Conservation (phyloP, 2,797 vertebrate species). For the Aythya fuligula region DNA sequence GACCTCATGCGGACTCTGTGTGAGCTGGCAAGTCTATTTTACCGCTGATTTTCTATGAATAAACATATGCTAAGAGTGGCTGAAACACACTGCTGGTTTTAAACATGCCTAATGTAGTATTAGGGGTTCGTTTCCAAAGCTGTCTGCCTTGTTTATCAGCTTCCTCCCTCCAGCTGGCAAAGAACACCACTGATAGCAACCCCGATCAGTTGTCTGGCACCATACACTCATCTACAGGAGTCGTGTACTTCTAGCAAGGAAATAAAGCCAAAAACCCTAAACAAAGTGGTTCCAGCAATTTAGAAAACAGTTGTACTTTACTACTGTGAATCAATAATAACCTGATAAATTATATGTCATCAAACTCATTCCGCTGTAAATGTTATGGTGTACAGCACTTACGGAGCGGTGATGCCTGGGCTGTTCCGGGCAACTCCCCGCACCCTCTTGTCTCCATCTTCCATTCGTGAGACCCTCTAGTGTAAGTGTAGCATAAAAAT, state of each 20-base stretch:
- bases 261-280: constrained; percentile 41
- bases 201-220: background rate
- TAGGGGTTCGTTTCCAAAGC: constrained; percentile 64
- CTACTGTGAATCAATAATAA: constrained; percentile 56
- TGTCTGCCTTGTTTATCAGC: constrained; percentile 64
- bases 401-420: background rate
- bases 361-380: constrained; percentile 19
- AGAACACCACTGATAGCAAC: constrained; percentile 47
- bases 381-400: background rate
- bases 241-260: constrained; percentile 15
- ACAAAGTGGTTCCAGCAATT: constrained; percentile 54
- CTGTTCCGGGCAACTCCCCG: background rate
- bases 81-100: constrained; percentile 72
- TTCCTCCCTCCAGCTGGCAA: constrained; percentile 62
- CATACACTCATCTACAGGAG: background rate
- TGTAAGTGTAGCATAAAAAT: background rate
- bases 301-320: constrained; percentile 35
- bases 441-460: background rate
- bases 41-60: constrained; percentile 77
- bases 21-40: constrained; percentile 36
- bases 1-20: constrained; percentile 66
- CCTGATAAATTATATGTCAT: constrained; percentile 45
- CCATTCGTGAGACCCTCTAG: background rate
- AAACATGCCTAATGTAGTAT: constrained; percentile 62
- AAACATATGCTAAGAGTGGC: constrained; percentile 68